Evolutionary conservation across 2,797 vertebrate species (phyloP).

Genomic region (Ispidina picta): DNA sequence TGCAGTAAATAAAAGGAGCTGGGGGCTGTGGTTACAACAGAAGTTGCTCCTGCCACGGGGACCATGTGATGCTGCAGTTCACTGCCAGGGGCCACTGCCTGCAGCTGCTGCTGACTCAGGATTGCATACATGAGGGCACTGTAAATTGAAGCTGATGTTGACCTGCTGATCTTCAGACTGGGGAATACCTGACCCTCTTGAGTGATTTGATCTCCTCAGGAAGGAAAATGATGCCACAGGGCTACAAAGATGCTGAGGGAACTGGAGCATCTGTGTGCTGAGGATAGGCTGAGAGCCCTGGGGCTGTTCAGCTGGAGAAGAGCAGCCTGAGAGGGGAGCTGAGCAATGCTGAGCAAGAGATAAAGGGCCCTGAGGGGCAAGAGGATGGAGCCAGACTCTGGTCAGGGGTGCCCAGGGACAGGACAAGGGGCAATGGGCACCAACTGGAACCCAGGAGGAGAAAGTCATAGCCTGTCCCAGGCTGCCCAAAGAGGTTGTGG

Average conservation of each 20-base stretch:
- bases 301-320: background rate
- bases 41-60: rapidly evolving
- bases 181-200: background rate
- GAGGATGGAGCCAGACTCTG: background rate
- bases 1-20: background rate
- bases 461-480: background rate
- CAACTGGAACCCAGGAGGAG: background rate
- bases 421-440: background rate
- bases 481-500: background rate
- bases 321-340: too few species aligned
- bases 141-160: conserved; percentile 12
- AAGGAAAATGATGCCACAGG: background rate
- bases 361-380: background rate
- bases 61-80: background rate
- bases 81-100: background rate
- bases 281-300: background rate
- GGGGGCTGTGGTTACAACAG: background rate
- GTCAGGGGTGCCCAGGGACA: background rate
- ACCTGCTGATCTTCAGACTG: background rate
- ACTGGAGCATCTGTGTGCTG: background rate
- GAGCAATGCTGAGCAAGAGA: background rate
- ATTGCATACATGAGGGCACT: background rate
- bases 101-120: background rate
- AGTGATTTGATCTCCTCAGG: background rate
- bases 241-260: background rate